phyloP scores from a whole-genome alignment of 2,797 vertebrate genomes.

The Luscinia megarhynchos region DNA sequence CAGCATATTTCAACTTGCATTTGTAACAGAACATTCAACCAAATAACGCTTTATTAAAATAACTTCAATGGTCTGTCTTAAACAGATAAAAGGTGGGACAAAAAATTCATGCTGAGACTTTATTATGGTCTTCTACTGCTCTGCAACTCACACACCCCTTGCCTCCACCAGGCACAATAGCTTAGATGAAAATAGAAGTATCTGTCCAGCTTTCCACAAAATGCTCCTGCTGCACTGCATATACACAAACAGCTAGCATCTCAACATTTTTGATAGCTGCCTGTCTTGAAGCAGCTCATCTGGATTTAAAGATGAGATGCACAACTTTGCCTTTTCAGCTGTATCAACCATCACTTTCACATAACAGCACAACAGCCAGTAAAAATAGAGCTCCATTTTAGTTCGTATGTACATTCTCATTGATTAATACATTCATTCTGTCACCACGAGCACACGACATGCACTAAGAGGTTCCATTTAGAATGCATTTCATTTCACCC shows the following conservation, averaged over 20 bases:
- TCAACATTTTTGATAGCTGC: neutral
- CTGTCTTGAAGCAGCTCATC: neutral
- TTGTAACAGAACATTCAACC: conserved; percentile 36
- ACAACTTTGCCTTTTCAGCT: neutral
- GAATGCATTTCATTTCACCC: neutral
- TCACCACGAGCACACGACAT: accelerated
- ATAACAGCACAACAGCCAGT: neutral
- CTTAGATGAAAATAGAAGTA: neutral
- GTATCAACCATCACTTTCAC: neutral
- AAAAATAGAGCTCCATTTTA: neutral
- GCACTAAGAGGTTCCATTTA: neutral
- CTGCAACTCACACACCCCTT: neutral
- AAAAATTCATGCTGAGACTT: neutral
- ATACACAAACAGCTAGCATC: neutral
- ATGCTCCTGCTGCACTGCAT: neutral
- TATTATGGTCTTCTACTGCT: neutral
- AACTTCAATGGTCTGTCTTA: conserved; percentile 22
- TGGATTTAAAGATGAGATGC: neutral
- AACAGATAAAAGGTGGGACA: neutral
- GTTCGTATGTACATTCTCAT: neutral
- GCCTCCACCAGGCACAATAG: neutral
- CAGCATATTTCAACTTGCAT: conserved; percentile 38
- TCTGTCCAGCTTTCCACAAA: neutral
- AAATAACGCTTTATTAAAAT: conserved; percentile 16
- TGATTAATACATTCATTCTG: neutral